Percentiles rank a stretch among this genome's conserved stretches.
Conservation (phyloP, 2,797 vertebrate genomes). For the Graptemys geographica region DNA sequence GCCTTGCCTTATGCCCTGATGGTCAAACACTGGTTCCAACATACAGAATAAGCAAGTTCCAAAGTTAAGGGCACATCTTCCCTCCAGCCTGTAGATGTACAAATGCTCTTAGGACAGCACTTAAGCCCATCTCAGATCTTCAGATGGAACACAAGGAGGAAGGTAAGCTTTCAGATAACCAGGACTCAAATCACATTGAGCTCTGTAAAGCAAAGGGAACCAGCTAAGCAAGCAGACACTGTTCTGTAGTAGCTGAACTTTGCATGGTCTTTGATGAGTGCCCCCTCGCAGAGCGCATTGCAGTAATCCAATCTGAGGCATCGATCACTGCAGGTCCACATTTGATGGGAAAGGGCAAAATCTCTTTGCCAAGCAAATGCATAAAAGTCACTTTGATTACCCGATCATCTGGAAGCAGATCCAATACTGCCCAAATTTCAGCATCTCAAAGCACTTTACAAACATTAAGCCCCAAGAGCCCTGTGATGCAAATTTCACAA, state of each 20-base stretch:
- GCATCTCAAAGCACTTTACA: not conserved
- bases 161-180: not conserved
- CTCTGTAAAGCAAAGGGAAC: not conserved
- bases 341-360: not conserved
- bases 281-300: not conserved
- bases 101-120: not conserved
- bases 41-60: not conserved
- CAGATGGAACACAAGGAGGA: not conserved
- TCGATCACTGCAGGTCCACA: not conserved
- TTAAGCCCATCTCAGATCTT: not conserved
- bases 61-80: not conserved
- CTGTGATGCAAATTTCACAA: not conserved
- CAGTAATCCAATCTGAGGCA: not conserved
- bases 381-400: not conserved
- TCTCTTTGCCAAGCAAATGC: not conserved
- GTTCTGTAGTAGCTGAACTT: not conserved
- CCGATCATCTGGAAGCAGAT: not conserved
- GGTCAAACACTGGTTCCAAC: not conserved
- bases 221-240: not conserved
- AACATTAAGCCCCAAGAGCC: not conserved
- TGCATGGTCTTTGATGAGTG: not conserved
- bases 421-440: not conserved
- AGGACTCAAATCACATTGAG: not conserved
- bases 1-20: not conserved
- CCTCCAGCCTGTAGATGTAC: not conserved